These are phyloP conservation scores for Acridotheres tristis DNA, from an alignment of 2,797 vertebrate species.

Conservation along the genomic window DNA sequence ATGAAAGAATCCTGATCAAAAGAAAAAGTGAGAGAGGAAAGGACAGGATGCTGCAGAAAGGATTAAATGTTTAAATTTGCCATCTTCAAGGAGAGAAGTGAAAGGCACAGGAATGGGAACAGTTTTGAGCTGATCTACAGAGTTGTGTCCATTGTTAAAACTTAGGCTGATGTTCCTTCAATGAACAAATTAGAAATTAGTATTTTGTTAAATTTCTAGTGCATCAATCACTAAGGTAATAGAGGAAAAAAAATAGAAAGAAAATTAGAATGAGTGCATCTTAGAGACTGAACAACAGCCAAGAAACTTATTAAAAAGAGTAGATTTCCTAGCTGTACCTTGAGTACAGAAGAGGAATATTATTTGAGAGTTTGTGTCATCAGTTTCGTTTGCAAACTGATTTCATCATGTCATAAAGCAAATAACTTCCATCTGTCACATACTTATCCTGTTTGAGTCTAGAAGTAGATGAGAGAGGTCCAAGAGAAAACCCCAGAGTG, in stretches of 20 bases:
- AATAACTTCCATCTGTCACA: conserved; percentile 10
- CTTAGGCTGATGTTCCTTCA: not conserved
- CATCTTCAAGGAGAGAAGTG: not conserved
- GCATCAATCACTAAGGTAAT: not conserved
- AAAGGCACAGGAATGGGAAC: not conserved
- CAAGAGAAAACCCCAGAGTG: not conserved
- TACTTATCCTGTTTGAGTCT: not conserved
- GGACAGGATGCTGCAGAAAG: not conserved
- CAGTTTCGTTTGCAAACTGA: not conserved
- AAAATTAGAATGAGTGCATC: not conserved
- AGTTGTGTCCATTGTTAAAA: not conserved
- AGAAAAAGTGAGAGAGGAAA: not conserved
- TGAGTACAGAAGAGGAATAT: not conserved
- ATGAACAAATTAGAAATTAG: not conserved
- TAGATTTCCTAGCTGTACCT: not conserved
- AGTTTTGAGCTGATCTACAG: not conserved
- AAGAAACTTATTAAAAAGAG: not conserved
- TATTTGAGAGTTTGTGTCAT: not conserved
- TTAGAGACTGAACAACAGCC: not conserved
- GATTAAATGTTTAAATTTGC: not conserved
- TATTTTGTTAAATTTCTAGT: not conserved
- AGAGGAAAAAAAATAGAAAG: not conserved
- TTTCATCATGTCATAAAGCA: not conserved
- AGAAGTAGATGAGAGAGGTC: not conserved
- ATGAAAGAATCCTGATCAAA: not conserved